Conservation (phyloP, 2,113 vertebrate genomes). For the Crotalus tigris region DNA sequence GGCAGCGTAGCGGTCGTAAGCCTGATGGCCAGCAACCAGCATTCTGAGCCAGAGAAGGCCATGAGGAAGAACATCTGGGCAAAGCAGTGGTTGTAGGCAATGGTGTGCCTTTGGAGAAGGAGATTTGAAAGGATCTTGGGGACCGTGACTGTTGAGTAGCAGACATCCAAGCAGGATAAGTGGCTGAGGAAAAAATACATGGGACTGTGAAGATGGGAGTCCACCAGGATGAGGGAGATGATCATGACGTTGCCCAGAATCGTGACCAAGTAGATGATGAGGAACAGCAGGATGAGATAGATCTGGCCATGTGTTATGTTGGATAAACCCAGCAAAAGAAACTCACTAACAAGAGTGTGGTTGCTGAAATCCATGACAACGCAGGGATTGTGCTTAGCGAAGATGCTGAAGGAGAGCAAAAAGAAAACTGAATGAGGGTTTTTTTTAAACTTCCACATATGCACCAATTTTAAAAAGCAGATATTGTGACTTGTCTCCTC, state of each 20-base stretch:
- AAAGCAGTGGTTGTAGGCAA: neutral
- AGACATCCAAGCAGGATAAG: neutral
- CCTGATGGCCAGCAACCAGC: neutral
- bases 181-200: slow-evolving; percentile 40
- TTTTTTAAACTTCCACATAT: neutral
- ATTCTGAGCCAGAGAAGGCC: neutral
- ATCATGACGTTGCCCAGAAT: slow-evolving; percentile 38
- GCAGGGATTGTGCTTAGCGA: neutral
- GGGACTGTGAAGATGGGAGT: slow-evolving; percentile 37
- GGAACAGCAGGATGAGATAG: slow-evolving; percentile 40
- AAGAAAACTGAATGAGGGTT: neutral
- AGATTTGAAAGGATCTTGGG: neutral
- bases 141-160: neutral
- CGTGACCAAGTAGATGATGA: slow-evolving; percentile 33
- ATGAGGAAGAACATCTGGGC: neutral
- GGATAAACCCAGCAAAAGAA: slow-evolving; percentile 38
- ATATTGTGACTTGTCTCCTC: neutral
- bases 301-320: neutral
- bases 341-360: slow-evolving; percentile 28
- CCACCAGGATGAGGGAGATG: slow-evolving; percentile 23
- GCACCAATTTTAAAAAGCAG: neutral
- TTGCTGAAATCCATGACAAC: slow-evolving; percentile 26
- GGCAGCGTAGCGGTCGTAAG: too few species aligned
- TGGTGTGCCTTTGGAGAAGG: neutral
- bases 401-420: neutral